Evolutionary conservation across 2,797 vertebrate genomes (phyloP), one percentile per base, ranked within the genome.

Genomic region (Phoebastria nigripes): DNA sequence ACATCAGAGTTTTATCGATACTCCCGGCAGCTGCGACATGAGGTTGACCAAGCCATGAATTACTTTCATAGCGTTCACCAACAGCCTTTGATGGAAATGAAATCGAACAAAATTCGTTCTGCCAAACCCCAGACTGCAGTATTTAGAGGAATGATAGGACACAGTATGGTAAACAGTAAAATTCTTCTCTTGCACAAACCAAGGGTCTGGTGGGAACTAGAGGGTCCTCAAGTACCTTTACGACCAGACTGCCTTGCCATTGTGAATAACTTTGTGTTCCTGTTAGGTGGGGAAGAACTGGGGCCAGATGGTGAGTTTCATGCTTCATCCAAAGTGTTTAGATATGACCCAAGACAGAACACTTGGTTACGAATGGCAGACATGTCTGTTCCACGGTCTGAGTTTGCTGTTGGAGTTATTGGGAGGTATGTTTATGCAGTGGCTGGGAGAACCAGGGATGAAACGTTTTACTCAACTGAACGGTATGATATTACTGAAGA

Each of bases 81-180:
- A 93, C 99, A 99, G 97, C 99, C 99, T 72, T 97, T 99, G 97
- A 98, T 99, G 97, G 99, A 99, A 95, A 99, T 98, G 93, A 99
- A 99, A 96, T 99, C 99, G 84, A 99, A 99, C 98, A 99, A 99
- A 62, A 99, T 99, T 96, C 99, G 99, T 96, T 99, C 99, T 25
- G 98, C 99, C 83, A 99, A 99, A 89, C 99, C 99, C 24, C 99
- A 99, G 98, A 99, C 99, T 33, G 99, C 99, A 83, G 99, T 99
- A 81, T 99, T 99, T 98, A 98, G 99, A 95, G 99, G 99, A 66
- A 99, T 99, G 99, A 99, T 99, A 94, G 99, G 99, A 87, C 99
- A 99, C 98, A 99, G 99, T 97, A 99, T 99, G 99, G 99, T 99
- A 95, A 99, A 99, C 98, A 99, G 99, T 98, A 99, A 99, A 98